Evolutionary conservation across 2,797 vertebrate genomes (phyloP).

Genomic region (Poecilia gillii): DNA sequence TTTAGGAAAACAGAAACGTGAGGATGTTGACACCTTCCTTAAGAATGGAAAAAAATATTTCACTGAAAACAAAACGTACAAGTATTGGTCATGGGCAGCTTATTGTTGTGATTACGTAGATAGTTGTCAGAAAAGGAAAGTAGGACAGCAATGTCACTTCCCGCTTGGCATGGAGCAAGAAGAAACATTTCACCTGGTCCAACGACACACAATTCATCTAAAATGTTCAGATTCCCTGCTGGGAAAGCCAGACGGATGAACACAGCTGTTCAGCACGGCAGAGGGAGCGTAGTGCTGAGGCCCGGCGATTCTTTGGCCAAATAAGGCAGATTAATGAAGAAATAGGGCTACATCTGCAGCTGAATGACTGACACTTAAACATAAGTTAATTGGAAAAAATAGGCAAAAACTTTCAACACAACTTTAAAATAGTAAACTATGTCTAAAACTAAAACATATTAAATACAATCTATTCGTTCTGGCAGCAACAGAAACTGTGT

Average conservation of each 20-base stretch:
- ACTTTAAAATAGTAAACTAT: too few relatives aligned
- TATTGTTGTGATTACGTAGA: background rate
- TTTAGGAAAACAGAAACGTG: background rate
- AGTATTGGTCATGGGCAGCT: background rate
- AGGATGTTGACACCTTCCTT: background rate
- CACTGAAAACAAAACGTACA: background rate
- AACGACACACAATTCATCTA: background rate
- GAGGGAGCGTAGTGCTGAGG: background rate
- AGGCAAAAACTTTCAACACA: background rate
- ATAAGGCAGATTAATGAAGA: background rate
- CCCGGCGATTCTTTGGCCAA: background rate
- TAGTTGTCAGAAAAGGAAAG: background rate
- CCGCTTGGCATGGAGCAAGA: background rate
- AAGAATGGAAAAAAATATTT: background rate
- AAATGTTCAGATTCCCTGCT: background rate
- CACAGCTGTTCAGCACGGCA: background rate
- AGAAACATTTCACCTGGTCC: background rate
- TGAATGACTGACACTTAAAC: background rate
- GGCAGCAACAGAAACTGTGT: background rate
- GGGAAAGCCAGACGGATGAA: background rate
- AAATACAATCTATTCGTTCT: background rate
- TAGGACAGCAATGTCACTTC: background rate
- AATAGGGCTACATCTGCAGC: background rate
- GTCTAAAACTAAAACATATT: background rate
- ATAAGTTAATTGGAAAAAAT: background rate